A percentile compares a stretch with the other conserved stretches of the same genome.
Conservation (phyloP, 2,888 invertebrate genomes). For the Platerodrilus igneus region DNA sequence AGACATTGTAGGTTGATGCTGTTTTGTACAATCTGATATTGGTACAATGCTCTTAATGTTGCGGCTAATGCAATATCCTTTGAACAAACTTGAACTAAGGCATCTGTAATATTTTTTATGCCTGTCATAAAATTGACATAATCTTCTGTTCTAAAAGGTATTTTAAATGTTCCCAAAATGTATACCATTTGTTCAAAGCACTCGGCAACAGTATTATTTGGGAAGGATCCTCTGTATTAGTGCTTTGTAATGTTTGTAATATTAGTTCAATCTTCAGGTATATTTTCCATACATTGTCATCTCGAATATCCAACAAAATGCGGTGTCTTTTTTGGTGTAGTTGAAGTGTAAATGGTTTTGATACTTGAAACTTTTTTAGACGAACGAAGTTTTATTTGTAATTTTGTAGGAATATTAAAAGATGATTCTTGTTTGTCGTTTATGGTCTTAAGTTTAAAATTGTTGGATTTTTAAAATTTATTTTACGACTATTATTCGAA, state of each 20-base stretch:
- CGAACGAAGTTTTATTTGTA: too few species aligned
- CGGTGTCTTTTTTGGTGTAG: too few species aligned
- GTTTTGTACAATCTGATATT: constrained; percentile 57
- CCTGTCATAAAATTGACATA: constrained; percentile 41
- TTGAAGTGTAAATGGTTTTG: too few species aligned
- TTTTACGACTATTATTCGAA: too few species aligned
- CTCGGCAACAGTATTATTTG: constrained; percentile 46
- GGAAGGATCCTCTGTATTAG: constrained; percentile 46
- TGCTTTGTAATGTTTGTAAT: constrained; percentile 50
- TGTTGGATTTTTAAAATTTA: too few species aligned
- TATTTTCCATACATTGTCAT: too few species aligned
- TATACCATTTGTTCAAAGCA: constrained; percentile 53
- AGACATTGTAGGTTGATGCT: constrained; percentile 57
- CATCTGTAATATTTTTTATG: constrained; percentile 40
- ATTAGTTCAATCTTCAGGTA: too few species aligned
- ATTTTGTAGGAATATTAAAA: too few species aligned
- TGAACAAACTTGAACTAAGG: constrained; percentile 40
- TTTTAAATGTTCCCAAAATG: constrained; percentile 48
- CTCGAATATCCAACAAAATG: too few species aligned
- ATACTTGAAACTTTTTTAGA: too few species aligned
- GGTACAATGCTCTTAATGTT: constrained; percentile 57
- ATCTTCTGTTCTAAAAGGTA: constrained; percentile 36
- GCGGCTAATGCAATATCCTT: constrained; percentile 52
- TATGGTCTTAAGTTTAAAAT: too few species aligned
- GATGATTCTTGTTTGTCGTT: too few species aligned